Evolutionary conservation across 2,113 vertebrate species (phyloP).

Genomic region (Osmerus eperlanus): DNA sequence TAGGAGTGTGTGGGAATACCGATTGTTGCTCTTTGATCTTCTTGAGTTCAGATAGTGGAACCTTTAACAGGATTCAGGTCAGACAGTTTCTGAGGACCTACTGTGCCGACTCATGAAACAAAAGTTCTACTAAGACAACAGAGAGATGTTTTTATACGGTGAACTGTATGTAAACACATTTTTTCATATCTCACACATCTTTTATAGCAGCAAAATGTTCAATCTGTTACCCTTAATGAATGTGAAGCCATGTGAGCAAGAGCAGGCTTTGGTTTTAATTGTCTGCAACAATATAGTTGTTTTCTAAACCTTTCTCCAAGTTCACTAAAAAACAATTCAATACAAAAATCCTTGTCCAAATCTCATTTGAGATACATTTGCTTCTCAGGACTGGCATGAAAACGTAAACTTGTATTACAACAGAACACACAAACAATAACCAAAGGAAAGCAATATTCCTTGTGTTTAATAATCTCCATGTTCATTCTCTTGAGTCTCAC

Average conservation of each 20-base stretch:
- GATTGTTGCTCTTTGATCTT: not conserved
- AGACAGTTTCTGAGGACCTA: not conserved
- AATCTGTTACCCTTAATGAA: no score
- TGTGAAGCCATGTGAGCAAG: not conserved
- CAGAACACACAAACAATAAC: conserved; percentile 18
- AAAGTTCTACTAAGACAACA: not conserved
- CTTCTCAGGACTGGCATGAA: conserved; percentile 9
- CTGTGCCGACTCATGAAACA: not conserved
- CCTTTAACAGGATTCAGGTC: not conserved
- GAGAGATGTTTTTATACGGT: no score
- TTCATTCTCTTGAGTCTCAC: no score
- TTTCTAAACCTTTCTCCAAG: not conserved
- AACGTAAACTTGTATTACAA: conserved; percentile 18
- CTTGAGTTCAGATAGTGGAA: not conserved
- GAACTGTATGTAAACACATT: no score
- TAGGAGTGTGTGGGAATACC: not conserved
- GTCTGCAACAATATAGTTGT: not conserved
- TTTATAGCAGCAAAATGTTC: no score
- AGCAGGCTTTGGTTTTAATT: not conserved
- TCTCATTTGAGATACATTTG: conserved; percentile 9
- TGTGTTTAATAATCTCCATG: not conserved
- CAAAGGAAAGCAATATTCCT: conserved; percentile 7
- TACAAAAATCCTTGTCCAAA: not conserved
- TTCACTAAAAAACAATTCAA: not conserved
- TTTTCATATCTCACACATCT: no score